Evolutionary conservation across 2,797 vertebrate genomes (phyloP).

Genomic region (Sebastes wilsoni): DNA sequence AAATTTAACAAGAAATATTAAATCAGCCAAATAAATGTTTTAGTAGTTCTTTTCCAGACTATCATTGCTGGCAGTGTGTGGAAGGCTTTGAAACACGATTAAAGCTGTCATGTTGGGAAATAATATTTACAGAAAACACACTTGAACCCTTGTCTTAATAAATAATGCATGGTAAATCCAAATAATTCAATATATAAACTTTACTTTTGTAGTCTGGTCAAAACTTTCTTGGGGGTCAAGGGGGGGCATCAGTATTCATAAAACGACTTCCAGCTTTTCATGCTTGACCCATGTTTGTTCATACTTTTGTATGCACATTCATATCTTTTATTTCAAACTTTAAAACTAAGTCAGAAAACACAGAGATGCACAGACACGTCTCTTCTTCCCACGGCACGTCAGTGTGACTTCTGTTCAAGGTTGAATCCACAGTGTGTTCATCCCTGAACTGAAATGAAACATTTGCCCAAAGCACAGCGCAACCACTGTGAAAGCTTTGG

Average conservation of each 20-base stretch:
- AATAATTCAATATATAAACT: neutral
- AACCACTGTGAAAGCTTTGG: constrained; percentile 4
- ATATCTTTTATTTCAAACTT: neutral
- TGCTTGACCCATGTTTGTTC: neutral
- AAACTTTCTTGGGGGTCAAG: neutral
- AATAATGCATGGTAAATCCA: neutral
- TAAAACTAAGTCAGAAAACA: neutral
- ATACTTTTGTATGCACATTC: neutral
- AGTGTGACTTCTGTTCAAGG: neutral
- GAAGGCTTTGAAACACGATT: neutral
- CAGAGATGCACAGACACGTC: neutral
- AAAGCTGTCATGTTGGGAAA: neutral
- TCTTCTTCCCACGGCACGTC: neutral
- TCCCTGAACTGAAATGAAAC: neutral
- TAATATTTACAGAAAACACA: neutral
- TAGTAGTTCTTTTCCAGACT: neutral
- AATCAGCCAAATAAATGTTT: neutral
- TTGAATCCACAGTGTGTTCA: constrained; percentile 2
- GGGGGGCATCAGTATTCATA: neutral
- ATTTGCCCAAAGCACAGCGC: neutral
- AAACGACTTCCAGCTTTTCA: neutral
- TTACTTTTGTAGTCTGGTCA: neutral
- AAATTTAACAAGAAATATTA: neutral
- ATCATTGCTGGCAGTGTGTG: neutral
- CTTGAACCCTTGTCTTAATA: neutral